A percentile compares a stretch with the other conserved stretches of the same genome.
These are phyloP conservation scores for Polydesmus complanatus DNA, from an alignment of 2,888 invertebrate genomes.

Conservation along the genomic window DNA sequence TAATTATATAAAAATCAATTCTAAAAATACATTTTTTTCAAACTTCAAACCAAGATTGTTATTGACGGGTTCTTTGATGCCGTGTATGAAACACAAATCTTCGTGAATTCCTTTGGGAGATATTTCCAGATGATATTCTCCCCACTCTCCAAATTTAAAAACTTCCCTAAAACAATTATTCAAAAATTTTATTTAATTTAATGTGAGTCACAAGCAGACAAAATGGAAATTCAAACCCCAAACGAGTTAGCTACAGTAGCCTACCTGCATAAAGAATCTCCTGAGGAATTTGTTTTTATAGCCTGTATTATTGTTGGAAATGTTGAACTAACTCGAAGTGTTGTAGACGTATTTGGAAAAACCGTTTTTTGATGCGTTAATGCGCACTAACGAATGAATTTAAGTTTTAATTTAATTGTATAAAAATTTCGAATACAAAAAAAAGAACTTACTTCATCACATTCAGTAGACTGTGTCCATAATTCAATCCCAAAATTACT, in stretches of 20 bases:
- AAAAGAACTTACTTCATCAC: conserved; percentile 1
- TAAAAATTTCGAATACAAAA: neutral
- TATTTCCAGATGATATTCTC: conserved; percentile 2
- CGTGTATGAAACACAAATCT: neutral
- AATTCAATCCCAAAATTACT: neutral
- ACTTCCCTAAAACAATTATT: conserved; percentile 1
- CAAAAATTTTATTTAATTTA: neutral
- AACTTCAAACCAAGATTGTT: conserved; percentile 7
- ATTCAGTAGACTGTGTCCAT: conserved; percentile 5
- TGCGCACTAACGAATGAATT: neutral
- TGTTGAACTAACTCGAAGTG: conserved; percentile 1
- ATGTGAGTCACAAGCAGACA: neutral
- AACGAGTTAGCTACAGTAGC: neutral
- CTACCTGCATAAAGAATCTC: conserved; percentile 5
- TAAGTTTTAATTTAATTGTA: neutral
- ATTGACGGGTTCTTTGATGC: neutral
- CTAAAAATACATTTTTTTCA: neutral
- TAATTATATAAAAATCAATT: neutral
- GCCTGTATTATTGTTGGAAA: conserved; percentile 3
- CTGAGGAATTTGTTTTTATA: neutral
- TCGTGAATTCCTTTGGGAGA: neutral
- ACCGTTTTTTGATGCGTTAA: conserved; percentile 1
- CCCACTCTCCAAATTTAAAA: conserved; percentile 8
- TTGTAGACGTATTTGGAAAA: neutral
- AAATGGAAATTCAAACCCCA: neutral